Percentiles rank a stretch among this genome's conserved stretches.
phyloP scores from a whole-genome alignment of 2,888 invertebrate genomes.

The Macaria liturata region DNA sequence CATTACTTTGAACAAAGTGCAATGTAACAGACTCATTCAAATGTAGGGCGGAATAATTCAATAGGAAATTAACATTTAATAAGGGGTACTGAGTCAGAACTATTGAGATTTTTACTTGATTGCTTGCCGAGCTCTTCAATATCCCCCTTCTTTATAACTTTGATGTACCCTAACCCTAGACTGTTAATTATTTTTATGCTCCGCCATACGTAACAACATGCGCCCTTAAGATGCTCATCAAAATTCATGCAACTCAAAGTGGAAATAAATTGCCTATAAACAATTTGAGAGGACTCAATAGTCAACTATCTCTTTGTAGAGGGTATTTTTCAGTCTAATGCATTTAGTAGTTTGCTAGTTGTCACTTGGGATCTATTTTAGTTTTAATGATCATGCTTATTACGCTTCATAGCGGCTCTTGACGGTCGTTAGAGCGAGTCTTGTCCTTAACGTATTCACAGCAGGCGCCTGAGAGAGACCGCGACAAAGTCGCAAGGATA shows the following conservation, averaged over 20 bases:
- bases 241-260: constrained; percentile 70
- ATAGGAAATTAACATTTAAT: constrained; percentile 81
- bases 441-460: constrained; percentile 35
- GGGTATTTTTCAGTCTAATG: too few relatives aligned
- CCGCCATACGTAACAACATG: constrained; percentile 63
- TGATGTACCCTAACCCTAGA: constrained; percentile 74
- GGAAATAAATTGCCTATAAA: constrained; percentile 62
- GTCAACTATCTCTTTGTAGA: neutral
- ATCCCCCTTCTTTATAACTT: constrained; percentile 78
- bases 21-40: constrained; percentile 75
- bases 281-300: constrained; percentile 35
- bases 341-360: too few relatives aligned
- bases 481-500: constrained; percentile 41
- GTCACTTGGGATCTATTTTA: too few relatives aligned
- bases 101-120: constrained; percentile 82
- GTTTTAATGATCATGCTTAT: neutral
- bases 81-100: constrained; percentile 77
- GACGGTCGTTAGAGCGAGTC: constrained; percentile 14
- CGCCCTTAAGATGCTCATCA: constrained; percentile 74
- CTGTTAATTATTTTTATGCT: constrained; percentile 81
- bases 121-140: constrained; percentile 81
- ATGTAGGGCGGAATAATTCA: constrained; percentile 79
- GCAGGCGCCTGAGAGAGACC: constrained; percentile 35
- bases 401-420: constrained; percentile 5
- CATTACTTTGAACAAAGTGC: constrained; percentile 58